Evolutionary conservation across 2,797 vertebrate genomes (phyloP), one percentile per base, ranked within the genome.

Genomic region (Decapterus maruadsi): DNA sequence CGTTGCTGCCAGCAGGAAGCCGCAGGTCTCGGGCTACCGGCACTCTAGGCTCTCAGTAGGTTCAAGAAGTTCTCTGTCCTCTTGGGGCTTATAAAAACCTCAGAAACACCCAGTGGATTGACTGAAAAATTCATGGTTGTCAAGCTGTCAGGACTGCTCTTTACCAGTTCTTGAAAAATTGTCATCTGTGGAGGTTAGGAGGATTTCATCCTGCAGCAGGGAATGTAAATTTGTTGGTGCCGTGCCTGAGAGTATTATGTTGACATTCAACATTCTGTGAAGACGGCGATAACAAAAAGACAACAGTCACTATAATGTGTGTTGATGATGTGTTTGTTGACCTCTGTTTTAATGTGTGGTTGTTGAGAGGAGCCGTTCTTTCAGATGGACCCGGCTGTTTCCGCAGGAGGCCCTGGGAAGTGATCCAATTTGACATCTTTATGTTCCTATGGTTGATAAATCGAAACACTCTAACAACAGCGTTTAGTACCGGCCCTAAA

Each of bases 61-160:
- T 74, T 79, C 43, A 63, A 60, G 9, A 69, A 65, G 36, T 78
- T 76, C 51, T 80, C 57, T 7, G 11, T 60, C 77, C 75, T 68
- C 72, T 42, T 51, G 48, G 65, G 78, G 65, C 68, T 66, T 40
- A 67, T 54, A 68, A 57, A 68, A 77, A 26, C 63, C 57, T 78
- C 81, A 46, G 17, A 83, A 42, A 84, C 64, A 80, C 65, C 29
- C 60, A 20, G n/a, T 4, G 59, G 78, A 84, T 74, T 84, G 80
- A 87, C 68, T 69, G 79, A 78, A 84, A 80, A 78, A 82, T 72
- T 40, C 79, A 76, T 57, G 75, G 72, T 81, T 88, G 86, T 82
- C 80, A 85, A 85, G 68, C 61, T 84, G 78, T 84, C 83, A 81
- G 34, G 13, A 26, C 51, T 64, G 56, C 29, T 34, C 74, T 77